phyloP scores from a whole-genome alignment of 2,888 invertebrate genomes.

The Brachyptera risi region DNA sequence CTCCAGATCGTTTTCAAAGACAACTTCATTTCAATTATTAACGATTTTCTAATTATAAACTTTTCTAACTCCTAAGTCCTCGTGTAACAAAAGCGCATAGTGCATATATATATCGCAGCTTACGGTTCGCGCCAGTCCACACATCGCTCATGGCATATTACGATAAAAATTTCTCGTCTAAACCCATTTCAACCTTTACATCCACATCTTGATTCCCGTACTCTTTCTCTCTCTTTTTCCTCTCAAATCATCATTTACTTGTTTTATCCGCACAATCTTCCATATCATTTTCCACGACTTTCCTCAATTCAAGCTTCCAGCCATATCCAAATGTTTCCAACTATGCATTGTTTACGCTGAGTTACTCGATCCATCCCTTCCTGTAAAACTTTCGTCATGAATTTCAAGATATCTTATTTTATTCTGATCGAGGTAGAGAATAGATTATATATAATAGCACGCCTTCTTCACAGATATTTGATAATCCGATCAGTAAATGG shows the following conservation, averaged over 20 bases:
- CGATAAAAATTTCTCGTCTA: slow-evolving; percentile 5
- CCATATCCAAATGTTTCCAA: background rate
- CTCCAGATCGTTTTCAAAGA: no score
- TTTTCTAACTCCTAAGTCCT: no score
- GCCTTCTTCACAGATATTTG: no score
- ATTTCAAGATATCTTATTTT: slow-evolving; percentile 1
- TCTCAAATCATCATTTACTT: slow-evolving; percentile 6
- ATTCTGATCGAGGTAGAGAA: background rate
- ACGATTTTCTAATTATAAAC: no score
- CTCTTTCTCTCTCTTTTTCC: background rate
- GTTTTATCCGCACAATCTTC: slow-evolving; percentile 9
- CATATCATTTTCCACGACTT: background rate
- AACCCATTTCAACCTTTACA: slow-evolving; percentile 7
- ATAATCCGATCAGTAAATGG: no score
- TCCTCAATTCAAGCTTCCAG: background rate
- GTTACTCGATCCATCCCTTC: background rate
- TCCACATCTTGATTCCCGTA: background rate
- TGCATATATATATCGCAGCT: no score
- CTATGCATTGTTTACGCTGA: slow-evolving; percentile 2
- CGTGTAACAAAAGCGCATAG: no score
- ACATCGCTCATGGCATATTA: no score
- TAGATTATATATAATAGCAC: background rate
- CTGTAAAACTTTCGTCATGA: slow-evolving; percentile 1
- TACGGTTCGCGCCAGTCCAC: no score
- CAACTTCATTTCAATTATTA: no score